Evolutionary conservation across 1,140 invertebrate species (phyloP).

Genomic region (Leguminivora glycinivorella): DNA sequence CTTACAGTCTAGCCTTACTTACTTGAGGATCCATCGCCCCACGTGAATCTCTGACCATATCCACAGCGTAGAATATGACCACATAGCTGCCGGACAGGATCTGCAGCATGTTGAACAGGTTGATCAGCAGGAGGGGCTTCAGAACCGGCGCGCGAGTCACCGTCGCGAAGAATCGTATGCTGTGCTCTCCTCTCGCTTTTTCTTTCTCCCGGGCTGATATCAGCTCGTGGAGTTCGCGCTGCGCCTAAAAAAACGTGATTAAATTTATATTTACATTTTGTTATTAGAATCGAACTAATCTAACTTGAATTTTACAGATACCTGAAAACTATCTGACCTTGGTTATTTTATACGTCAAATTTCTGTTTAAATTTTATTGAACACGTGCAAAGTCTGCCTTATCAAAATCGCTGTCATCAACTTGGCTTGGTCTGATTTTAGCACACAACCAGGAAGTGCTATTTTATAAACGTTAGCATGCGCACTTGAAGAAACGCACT

Average conservation of each 20-base stretch:
- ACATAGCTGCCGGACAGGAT: slow-evolving; percentile 86
- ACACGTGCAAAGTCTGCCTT: too few relatives aligned
- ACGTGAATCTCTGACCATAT: slow-evolving; percentile 82
- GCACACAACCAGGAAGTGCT: too few relatives aligned
- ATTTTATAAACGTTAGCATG: too few relatives aligned
- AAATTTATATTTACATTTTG: too few relatives aligned
- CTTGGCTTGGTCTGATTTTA: too few relatives aligned
- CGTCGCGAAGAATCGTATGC: slow-evolving; percentile 73
- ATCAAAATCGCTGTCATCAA: too few relatives aligned
- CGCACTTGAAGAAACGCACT: too few relatives aligned
- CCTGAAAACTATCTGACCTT: too few relatives aligned
- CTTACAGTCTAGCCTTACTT: slow-evolving; percentile 43
- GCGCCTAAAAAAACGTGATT: slow-evolving; percentile 63
- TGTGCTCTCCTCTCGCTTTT: slow-evolving; percentile 68
- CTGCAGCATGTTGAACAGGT: slow-evolving; percentile 85
- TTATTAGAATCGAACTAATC: too few relatives aligned
- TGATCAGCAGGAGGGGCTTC: slow-evolving; percentile 85
- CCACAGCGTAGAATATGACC: slow-evolving; percentile 87
- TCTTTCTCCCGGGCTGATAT: slow-evolving; percentile 75
- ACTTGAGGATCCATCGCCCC: slow-evolving; percentile 59
- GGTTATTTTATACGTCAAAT: too few relatives aligned
- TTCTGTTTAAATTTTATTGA: too few relatives aligned
- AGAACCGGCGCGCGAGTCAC: slow-evolving; percentile 80
- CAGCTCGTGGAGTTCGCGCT: slow-evolving; percentile 79
- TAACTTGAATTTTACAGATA: too few relatives aligned